These are phyloP conservation scores for Piaya cayana DNA, from an alignment of 2,113 vertebrate species.

Conservation along the genomic window DNA sequence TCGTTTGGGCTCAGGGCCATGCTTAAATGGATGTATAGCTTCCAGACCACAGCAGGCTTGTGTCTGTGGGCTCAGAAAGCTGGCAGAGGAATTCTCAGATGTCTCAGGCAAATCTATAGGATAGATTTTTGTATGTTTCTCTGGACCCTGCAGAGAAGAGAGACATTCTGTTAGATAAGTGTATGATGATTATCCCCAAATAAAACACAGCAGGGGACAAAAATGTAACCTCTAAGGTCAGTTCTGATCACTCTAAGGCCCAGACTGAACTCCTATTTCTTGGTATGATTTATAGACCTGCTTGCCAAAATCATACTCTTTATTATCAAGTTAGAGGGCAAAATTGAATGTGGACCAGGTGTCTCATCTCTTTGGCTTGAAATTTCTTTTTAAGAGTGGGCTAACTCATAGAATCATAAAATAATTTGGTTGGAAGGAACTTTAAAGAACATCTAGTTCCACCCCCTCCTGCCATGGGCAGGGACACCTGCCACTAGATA, in stretches of 20 bases:
- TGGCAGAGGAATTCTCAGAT: background rate
- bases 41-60: conserved; percentile 5
- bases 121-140: background rate
- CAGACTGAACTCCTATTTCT: background rate
- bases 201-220: background rate
- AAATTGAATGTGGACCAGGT: background rate
- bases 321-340: background rate
- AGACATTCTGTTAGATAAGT: background rate
- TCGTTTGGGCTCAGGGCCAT: background rate
- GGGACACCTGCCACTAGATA: too few relatives aligned
- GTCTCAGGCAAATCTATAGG: background rate
- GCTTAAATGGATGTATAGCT: background rate
- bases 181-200: background rate
- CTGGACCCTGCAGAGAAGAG: background rate
- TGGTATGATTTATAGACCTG: background rate
- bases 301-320: background rate
- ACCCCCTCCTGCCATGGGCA: too few relatives aligned
- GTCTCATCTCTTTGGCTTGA: background rate
- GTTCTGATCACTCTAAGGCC: background rate
- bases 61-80: background rate
- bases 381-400: background rate
- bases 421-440: too few relatives aligned
- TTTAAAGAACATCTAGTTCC: too few relatives aligned
- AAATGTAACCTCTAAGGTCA: background rate
- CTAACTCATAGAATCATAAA: too few relatives aligned